A percentile compares a stretch with the other conserved stretches of the same genome.
Conservation (phyloP, 2,888 invertebrate species). For the Hemaris fuciformis region DNA sequence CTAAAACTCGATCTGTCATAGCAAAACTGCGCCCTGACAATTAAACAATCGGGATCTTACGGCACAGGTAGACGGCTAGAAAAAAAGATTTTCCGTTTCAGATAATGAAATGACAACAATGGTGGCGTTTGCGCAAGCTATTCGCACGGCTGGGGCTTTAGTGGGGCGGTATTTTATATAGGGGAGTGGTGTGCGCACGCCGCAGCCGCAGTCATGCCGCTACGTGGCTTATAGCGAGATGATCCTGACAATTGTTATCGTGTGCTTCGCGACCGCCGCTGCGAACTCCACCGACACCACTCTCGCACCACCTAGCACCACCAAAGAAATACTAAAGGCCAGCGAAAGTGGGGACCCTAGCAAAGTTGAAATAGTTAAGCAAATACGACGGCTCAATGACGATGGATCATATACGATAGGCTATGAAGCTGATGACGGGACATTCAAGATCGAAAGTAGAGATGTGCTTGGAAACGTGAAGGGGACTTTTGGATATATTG, state of each 20-base stretch:
- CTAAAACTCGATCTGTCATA: neutral
- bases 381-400: slow-evolving; percentile 89
- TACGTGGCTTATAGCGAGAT: slow-evolving; percentile 66
- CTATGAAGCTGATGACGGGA: slow-evolving; percentile 92
- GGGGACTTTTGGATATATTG: slow-evolving; percentile 91
- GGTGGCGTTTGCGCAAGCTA: slow-evolving; percentile 64
- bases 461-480: slow-evolving; percentile 90
- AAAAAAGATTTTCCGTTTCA: slow-evolving; percentile 81
- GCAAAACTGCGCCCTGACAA: slow-evolving; percentile 47
- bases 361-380: slow-evolving; percentile 90
- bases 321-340: slow-evolving; percentile 80
- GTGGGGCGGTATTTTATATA: slow-evolving; percentile 81
- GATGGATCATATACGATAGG: slow-evolving; percentile 93
- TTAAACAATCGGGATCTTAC: slow-evolving; percentile 77
- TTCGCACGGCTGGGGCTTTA: slow-evolving; percentile 70
- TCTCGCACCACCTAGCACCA: slow-evolving; percentile 53
- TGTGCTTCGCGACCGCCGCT: slow-evolving; percentile 52
- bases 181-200: slow-evolving; percentile 59
- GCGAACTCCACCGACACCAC: slow-evolving; percentile 49
- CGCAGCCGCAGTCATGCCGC: slow-evolving; percentile 73
- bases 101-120: slow-evolving; percentile 81
- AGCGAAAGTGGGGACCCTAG: slow-evolving; percentile 86
- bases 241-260: slow-evolving; percentile 63
- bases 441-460: slow-evolving; percentile 91
- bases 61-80: slow-evolving; percentile 63